Conservation (phyloP, 2,113 vertebrate species). For the Lates calcarifer region DNA sequence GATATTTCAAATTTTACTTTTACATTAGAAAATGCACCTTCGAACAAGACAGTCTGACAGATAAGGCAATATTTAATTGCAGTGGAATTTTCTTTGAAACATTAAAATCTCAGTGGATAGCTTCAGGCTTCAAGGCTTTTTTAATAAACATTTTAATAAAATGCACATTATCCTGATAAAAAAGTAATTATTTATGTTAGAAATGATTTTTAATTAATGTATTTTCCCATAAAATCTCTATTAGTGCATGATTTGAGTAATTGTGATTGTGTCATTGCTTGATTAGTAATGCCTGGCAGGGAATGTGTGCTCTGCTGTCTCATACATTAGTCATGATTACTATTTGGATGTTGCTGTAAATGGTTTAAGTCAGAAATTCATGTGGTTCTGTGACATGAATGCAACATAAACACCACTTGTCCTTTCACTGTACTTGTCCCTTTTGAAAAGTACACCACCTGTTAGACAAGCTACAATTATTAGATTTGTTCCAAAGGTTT, state of each 20-base stretch:
- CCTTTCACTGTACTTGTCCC: neutral
- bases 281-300: neutral
- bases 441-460: neutral
- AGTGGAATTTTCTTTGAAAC: neutral
- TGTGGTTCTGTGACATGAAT: slow-evolving; percentile 3
- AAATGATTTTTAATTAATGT: neutral
- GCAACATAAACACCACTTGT: neutral
- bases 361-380: neutral
- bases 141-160: neutral
- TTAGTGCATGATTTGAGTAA: neutral
- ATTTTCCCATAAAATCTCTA: neutral
- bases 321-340: neutral
- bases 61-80: neutral
- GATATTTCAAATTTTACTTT: neutral
- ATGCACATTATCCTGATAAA: neutral
- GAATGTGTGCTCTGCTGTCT: neutral
- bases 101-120: neutral
- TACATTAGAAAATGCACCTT: neutral
- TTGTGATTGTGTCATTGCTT: neutral
- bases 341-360: neutral
- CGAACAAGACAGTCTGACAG: neutral
- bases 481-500: neutral
- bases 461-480: neutral
- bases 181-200: neutral
- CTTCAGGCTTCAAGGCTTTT: neutral